Evolutionary conservation across 2,797 vertebrate genomes (phyloP).

Genomic region (Tinamus major): DNA sequence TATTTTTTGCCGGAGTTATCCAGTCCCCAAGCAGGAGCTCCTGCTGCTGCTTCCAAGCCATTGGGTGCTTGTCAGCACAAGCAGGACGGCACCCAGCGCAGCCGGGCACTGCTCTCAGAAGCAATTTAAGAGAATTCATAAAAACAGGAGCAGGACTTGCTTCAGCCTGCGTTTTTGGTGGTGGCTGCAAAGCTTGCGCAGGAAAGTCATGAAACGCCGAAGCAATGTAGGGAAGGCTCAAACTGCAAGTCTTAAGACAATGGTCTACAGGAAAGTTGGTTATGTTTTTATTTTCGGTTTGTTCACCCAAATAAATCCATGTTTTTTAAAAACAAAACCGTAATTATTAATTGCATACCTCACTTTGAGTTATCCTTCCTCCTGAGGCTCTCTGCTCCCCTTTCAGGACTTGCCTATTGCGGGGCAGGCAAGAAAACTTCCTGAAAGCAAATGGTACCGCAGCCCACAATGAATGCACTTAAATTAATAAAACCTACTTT

Average conservation of each 20-base stretch:
- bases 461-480: background rate
- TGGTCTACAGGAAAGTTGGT: background rate
- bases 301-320: background rate
- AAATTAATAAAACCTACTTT: background rate
- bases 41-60: no score
- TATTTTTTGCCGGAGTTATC: no score
- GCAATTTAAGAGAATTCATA: background rate
- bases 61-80: background rate
- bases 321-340: no score
- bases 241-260: no score
- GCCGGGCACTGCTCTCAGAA: background rate
- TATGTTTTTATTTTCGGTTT: background rate
- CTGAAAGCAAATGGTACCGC: background rate
- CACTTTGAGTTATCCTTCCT: no score
- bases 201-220: background rate
- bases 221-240: no score
- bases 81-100: background rate
- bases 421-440: background rate
- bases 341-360: no score
- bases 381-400: no score
- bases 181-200: background rate
- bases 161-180: background rate
- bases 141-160: background rate
- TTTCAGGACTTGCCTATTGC: no score
- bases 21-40: no score